These are phyloP conservation scores for Festucalex cinctus DNA, from an alignment of 2,113 vertebrate species.

Conservation along the genomic window DNA sequence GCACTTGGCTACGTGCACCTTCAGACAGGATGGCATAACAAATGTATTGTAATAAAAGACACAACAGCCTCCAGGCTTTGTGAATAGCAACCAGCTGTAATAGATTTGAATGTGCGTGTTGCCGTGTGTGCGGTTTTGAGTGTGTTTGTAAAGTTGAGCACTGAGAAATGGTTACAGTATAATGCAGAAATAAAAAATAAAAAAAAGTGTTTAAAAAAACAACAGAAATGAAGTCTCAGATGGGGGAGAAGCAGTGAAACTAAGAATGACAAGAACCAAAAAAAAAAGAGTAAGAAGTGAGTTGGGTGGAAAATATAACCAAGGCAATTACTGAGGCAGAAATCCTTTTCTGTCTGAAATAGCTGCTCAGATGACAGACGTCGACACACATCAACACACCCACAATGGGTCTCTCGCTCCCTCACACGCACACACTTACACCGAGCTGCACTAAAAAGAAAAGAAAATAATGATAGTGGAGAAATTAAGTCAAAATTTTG, in stretches of 20 bases:
- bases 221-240: constrained; percentile 21
- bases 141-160: constrained; percentile 40
- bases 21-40: constrained; percentile 18
- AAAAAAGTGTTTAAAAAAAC: constrained; percentile 13
- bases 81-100: constrained; percentile 26
- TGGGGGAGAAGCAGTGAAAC: constrained; percentile 37
- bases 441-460: too few relatives aligned
- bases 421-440: constrained; percentile 13
- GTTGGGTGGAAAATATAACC: constrained; percentile 47
- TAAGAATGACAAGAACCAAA: constrained; percentile 42
- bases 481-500: background rate
- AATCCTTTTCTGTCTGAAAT: constrained; percentile 67
- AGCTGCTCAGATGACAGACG: constrained; percentile 63
- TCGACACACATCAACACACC: constrained; percentile 31
- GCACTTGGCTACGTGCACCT: constrained; percentile 12
- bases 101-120: constrained; percentile 34
- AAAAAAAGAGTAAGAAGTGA: constrained; percentile 42
- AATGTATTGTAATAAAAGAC: constrained; percentile 20
- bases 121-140: constrained; percentile 2
- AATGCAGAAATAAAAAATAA: constrained; percentile 18
- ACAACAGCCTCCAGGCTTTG: constrained; percentile 1
- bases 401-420: background rate
- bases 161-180: constrained; percentile 29
- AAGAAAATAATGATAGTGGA: background rate
- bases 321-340: constrained; percentile 72